phyloP scores from a whole-genome alignment of 2,113 vertebrate species.

The Lontra canadensis region DNA sequence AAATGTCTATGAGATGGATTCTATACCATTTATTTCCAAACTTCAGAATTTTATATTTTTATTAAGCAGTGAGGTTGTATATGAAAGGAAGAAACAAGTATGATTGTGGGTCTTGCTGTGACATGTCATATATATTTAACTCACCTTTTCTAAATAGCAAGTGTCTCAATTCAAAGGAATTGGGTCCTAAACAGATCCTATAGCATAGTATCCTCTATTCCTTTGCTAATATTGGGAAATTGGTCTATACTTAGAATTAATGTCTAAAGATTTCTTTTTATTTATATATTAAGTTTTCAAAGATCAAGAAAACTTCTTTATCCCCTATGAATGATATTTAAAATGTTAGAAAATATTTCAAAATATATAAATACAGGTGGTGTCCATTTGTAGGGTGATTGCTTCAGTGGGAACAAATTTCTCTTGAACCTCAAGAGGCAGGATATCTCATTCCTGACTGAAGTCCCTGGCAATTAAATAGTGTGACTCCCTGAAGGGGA shows the following conservation, averaged over 20 bases:
- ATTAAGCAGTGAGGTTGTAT: neutral
- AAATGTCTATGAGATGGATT: neutral
- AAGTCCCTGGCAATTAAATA: neutral
- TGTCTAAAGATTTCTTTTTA: neutral
- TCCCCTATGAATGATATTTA: neutral
- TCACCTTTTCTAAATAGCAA: neutral
- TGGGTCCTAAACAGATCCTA: neutral
- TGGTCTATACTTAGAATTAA: neutral
- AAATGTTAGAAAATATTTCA: neutral
- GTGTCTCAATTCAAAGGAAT: neutral
- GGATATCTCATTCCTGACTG: neutral
- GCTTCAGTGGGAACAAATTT: neutral
- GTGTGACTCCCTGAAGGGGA: neutral
- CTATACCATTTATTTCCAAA: slow-evolving; percentile 10
- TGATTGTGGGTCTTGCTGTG: neutral
- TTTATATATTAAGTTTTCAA: neutral
- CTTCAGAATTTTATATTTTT: slow-evolving; percentile 17
- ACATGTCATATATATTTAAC: neutral
- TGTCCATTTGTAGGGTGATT: neutral
- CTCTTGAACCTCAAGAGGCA: neutral
- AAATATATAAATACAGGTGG: neutral
- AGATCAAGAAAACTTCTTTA: neutral
- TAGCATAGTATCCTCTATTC: neutral
- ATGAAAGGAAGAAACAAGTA: neutral
- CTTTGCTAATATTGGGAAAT: neutral